Evolutionary conservation across 2,797 vertebrate species (phyloP), one percentile per base, ranked within the genome.

Genomic region (Brachyrhaphis roseni): DNA sequence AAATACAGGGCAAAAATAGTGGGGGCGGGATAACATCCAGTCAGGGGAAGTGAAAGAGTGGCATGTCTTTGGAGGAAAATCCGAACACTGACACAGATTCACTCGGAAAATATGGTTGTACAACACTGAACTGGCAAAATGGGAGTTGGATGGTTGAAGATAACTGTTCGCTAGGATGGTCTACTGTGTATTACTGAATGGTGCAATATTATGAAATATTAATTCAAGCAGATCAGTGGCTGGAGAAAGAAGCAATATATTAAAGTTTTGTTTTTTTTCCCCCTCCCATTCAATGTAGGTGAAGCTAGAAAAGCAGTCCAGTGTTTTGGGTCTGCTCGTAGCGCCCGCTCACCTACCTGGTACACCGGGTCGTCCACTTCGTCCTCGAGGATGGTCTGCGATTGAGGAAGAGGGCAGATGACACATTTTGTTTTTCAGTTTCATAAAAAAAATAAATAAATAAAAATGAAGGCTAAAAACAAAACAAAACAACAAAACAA

Each of bases 301-400:
- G 79, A 88, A 86, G 82, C 84, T 77, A 80, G 28, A 81, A 72
- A 72, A 84, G 82, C 78, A 80, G 57, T 86, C 74, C 79, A 72
- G 80, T 66, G 79, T 79, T 77, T 76, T 0, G 23, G 49, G 75
- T 43, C 82, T 49, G 75, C 76, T 72, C 74, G 71, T 78, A 80
- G 88, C 74, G 81, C 70, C 81, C 8, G 8, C 16, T 43, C 77
- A 87, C 95, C 96, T 97, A 99, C 98, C 98, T 99, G 98, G 96
- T 99, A 99, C 45, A 99, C 97, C 43, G 98, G 98, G 91, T 99
- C 98, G 91, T 99, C 98, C 90, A 98, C 97, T 95, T 99, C 98
- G 80, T 99, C 98, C 95, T 99, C 98, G 95, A 99, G 95, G 95
- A 99, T 99, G 90, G 98, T 99, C 98, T 99, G 97, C 89, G 90